Conservation (phyloP, 2,888 invertebrate genomes). For the Xestobium rufovillosum region DNA sequence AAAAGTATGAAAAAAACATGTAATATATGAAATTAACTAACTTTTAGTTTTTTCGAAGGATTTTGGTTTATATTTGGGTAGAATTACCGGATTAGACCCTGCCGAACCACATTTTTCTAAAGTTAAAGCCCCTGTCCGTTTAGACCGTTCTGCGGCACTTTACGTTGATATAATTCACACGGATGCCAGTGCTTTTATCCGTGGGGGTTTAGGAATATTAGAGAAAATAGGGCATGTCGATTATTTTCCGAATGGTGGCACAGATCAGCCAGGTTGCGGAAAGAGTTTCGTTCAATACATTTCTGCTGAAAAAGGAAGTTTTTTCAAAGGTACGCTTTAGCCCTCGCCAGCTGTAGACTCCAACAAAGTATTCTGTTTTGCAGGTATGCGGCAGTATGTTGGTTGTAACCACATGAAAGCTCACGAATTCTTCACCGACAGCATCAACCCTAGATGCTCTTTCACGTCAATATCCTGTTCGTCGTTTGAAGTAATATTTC, state of each 20-base stretch:
- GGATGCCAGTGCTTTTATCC: constrained; percentile 71
- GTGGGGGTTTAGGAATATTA: constrained; percentile 70
- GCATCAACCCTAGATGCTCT: constrained; percentile 68
- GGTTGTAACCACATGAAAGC: constrained; percentile 86
- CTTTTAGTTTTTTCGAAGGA: constrained; percentile 42
- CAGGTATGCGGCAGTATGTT: constrained; percentile 60
- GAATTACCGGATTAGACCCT: constrained; percentile 85
- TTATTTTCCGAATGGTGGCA: constrained; percentile 87
- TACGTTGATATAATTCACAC: constrained; percentile 90
- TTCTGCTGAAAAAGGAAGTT: constrained; percentile 53
- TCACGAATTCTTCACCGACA: constrained; percentile 76
- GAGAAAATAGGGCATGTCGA: constrained; percentile 83
- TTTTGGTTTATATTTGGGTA: constrained; percentile 62
- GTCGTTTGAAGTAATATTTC: constrained; percentile 57
- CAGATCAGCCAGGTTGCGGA: constrained; percentile 64
- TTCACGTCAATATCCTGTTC: constrained; percentile 73
- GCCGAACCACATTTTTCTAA: constrained; percentile 87
- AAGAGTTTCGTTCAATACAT: constrained; percentile 57
- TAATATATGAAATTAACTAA: constrained; percentile 6
- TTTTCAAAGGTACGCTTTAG: constrained; percentile 48
- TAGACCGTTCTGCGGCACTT: constrained; percentile 78
- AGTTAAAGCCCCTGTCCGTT: constrained; percentile 68
- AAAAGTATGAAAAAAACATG: constrained; percentile 42
- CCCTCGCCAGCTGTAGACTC: constrained; percentile 5
- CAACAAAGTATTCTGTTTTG: constrained; percentile 21